phyloP scores from a whole-genome alignment of 2,888 invertebrate genomes.

The Tanypteryx hageni region DNA sequence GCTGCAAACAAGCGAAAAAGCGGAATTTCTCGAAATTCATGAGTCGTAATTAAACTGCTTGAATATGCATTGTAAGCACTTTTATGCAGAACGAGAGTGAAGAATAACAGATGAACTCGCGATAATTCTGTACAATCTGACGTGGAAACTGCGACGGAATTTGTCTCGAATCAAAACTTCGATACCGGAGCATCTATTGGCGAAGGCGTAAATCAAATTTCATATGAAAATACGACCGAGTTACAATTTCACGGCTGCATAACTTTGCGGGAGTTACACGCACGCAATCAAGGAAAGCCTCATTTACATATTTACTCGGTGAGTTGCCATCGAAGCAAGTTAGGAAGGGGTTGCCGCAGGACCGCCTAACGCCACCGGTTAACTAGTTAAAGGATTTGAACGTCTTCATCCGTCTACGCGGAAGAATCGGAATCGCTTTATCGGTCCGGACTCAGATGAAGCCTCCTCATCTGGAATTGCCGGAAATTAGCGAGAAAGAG shows the following conservation, averaged over 20 bases:
- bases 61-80: too few species aligned
- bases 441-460: not conserved
- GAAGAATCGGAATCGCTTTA: not conserved
- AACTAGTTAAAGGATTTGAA: slow-evolving; percentile 16
- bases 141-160: not conserved
- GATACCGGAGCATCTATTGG: not conserved
- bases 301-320: slow-evolving; percentile 48
- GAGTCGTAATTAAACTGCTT: too few species aligned
- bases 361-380: not conserved
- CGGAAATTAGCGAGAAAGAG: not conserved
- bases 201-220: slow-evolving; percentile 3
- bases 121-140: not conserved
- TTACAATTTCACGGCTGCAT: slow-evolving; percentile 45
- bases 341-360: not conserved
- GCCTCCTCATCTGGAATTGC: not conserved
- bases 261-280: slow-evolving; percentile 40
- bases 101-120: too few species aligned
- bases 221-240: slow-evolving; percentile 44
- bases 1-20: too few species aligned
- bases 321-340: slow-evolving; percentile 33
- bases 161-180: not conserved
- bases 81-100: too few species aligned
- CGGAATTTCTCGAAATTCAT: too few species aligned
- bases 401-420: not conserved
- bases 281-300: slow-evolving; percentile 39